phyloP scores from a whole-genome alignment of 1,140 invertebrate genomes.

The Neodiprion pinetum region DNA sequence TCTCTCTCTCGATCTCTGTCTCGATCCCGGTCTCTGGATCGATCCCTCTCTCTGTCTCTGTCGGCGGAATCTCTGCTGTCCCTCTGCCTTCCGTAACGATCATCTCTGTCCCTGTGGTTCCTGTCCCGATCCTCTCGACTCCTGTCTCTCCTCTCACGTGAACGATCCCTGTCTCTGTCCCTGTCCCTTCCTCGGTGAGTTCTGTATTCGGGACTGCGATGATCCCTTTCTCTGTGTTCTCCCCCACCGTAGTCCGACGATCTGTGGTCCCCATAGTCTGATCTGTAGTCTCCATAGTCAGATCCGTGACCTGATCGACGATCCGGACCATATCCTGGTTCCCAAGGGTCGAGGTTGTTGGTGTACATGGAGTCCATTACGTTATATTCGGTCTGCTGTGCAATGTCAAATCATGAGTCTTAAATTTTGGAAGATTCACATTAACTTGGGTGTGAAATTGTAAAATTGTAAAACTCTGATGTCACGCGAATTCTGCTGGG shows the following conservation, averaged over 20 bases:
- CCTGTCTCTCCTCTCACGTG: conserved; percentile 51
- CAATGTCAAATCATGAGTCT: too few relatives aligned
- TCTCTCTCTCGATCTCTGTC: conserved; percentile 48
- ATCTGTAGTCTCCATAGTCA: conserved; percentile 47
- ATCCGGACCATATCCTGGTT: conserved; percentile 56
- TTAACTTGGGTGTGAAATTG: too few relatives aligned
- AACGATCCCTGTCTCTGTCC: conserved; percentile 52
- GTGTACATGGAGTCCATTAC: conserved; percentile 43
- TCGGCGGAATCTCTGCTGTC: conserved; percentile 48
- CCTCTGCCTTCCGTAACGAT: conserved; percentile 32
- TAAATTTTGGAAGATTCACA: too few relatives aligned
- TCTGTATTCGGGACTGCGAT: conserved; percentile 54
- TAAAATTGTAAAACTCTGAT: too few relatives aligned
- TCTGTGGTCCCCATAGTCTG: conserved; percentile 48
- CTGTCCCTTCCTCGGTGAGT: conserved; percentile 52
- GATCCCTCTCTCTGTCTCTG: conserved; percentile 21
- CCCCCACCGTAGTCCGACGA: conserved; percentile 53
- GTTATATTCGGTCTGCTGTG: too few relatives aligned
- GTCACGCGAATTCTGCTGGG: too few relatives aligned
- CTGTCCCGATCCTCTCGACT: conserved; percentile 56
- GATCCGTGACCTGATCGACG: conserved; percentile 40
- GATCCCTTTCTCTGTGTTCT: conserved; percentile 50
- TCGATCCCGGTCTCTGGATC: conserved; percentile 38
- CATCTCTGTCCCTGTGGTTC: conserved; percentile 48
- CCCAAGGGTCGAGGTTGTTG: conserved; percentile 56